Base-by-base conservation (phyloP, 2,888 invertebrate genomes). In the Lochmaea capreae region DNA sequence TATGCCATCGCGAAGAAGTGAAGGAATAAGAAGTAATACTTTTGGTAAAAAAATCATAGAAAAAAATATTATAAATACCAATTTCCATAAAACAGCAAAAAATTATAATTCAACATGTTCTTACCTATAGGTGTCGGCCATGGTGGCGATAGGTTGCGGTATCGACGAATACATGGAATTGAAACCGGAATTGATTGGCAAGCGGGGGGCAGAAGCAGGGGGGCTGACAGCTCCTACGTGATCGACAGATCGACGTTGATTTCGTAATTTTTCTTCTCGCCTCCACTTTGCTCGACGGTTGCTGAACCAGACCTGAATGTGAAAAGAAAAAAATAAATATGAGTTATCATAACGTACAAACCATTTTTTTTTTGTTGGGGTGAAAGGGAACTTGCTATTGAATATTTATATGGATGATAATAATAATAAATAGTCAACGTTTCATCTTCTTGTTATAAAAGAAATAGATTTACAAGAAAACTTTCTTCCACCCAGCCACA, bases 201-300 rank as follows among this genome's bases (percentile, higher is more conserved):
- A 87, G 81, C 90, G 89, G 73, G 91, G 91, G 63, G 90, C 89
- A 71, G 90, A 90, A n/a, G 89, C 89, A 86, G 88, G 92, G 67
- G 90, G 89, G 82, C 90, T 89, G 59, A 87, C 83, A 43, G 83
- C 83, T n/a, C 88, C 86, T 62, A 88, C 87, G 85, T 90, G 90
- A 84, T 90, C 90, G 54, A 90, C 90, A 74, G 90, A 90, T 72
- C 95, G 90, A 79, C 95, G 89, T 88, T 98, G 98, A 86, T 96
- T 98, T 69, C 99, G 92, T 75, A 99, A 91, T 88, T 99, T 99
- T 87, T 99, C 99, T 87, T 99, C 99, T 18, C 99, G 92, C 68
- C 99, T 93, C 98, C 98, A 99, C 90, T 99, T 99, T 81, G 99
- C 99, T 66, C 99, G 92, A 71, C 99, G 93, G 89, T 99, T 99